Conservation (phyloP, 2,113 vertebrate genomes). For the Salvelinus sp. region DNA sequence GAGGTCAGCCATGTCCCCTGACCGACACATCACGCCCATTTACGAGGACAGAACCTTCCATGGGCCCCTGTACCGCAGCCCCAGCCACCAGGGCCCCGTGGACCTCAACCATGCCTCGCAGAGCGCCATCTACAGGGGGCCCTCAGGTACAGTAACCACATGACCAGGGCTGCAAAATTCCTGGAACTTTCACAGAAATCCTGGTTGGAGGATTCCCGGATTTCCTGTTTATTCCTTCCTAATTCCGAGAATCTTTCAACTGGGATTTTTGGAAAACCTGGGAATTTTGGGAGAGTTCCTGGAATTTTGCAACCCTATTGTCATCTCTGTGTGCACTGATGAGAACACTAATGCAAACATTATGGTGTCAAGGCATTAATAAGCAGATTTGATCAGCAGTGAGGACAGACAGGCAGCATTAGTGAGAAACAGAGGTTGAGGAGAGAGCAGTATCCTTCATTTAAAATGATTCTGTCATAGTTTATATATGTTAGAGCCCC, state of each 20-base stretch:
- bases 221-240: too few species aligned
- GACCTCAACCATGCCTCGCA: constrained; percentile 71
- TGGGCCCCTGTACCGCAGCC: constrained; percentile 88
- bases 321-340: background rate
- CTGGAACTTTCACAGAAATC: too few species aligned
- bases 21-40: constrained; percentile 91
- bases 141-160: constrained; percentile 78
- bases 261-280: too few species aligned
- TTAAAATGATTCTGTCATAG: background rate
- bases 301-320: too few species aligned
- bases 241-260: too few species aligned
- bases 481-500: background rate
- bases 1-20: constrained; percentile 87
- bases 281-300: too few species aligned
- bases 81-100: constrained; percentile 74
- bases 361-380: background rate
- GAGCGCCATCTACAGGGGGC: constrained; percentile 81
- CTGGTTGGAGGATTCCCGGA: too few species aligned
- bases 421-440: background rate
- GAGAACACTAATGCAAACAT: background rate
- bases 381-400: background rate
- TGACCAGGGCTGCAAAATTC: too few species aligned
- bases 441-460: background rate
- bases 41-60: constrained; percentile 92
- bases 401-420: background rate